phyloP scores from a whole-genome alignment of 1,140 invertebrate genomes.

The Chironomus striatipennis region DNA sequence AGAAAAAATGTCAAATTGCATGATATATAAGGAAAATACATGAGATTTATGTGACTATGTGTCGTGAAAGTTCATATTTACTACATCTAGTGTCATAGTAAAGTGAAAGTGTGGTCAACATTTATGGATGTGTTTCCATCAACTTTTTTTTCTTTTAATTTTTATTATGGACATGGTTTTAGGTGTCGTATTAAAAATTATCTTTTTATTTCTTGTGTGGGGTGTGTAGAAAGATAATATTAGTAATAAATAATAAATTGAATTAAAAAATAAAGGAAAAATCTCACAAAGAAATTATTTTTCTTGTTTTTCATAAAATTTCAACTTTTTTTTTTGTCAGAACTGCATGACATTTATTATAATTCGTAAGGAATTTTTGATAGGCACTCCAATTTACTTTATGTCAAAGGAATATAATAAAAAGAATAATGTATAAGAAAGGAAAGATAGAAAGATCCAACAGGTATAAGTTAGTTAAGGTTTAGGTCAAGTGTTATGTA shows the following conservation, averaged over 20 bases:
- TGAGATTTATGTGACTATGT: background rate
- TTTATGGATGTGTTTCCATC: background rate
- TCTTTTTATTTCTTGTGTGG: no score
- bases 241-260: background rate
- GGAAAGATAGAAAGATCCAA: no score
- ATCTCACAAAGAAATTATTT: background rate
- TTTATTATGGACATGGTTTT: background rate
- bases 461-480: no score
- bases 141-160: background rate
- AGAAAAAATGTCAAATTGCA: background rate
- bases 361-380: background rate
- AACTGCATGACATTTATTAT: constrained; percentile 7
- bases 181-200: no score
- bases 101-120: background rate
- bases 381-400: background rate
- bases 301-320: background rate
- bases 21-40: background rate
- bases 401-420: background rate
- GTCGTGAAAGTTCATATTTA: background rate
- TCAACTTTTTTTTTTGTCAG: background rate
- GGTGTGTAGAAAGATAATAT: background rate
- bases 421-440: background rate
- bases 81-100: background rate
- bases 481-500: no score
- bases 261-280: no score